These are phyloP conservation scores for Eilema caniola DNA, from an alignment of 2,888 invertebrate species.

Conservation along the genomic window DNA sequence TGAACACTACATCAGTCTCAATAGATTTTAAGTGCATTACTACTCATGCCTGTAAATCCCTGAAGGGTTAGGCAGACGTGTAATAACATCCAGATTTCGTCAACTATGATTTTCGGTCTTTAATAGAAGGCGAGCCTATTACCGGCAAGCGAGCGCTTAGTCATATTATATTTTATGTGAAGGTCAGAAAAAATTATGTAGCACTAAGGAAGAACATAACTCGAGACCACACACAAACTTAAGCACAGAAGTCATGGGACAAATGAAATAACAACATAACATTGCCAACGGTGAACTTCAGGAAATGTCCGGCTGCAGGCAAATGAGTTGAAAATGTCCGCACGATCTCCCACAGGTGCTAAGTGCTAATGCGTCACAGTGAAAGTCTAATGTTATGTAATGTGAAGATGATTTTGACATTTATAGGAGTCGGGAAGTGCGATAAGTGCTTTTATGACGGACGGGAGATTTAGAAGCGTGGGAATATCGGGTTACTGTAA, in stretches of 20 bases:
- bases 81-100: no score
- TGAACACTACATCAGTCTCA: no score
- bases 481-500: slow-evolving; percentile 3
- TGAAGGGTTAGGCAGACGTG: no score
- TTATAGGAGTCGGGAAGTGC: slow-evolving; percentile 49
- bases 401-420: slow-evolving; percentile 58
- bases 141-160: no score
- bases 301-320: slow-evolving; percentile 57
- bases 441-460: not conserved
- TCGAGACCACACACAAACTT: no score
- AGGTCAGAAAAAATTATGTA: no score
- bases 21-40: no score
- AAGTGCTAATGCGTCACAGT: slow-evolving; percentile 40
- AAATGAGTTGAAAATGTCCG: slow-evolving; percentile 50
- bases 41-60: no score
- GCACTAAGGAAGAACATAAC: no score
- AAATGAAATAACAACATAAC: slow-evolving; percentile 8
- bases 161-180: no score
- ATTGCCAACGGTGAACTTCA: slow-evolving; percentile 30
- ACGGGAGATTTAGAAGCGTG: slow-evolving; percentile 12
- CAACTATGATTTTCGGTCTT: no score
- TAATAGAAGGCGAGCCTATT: no score
- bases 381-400: slow-evolving; percentile 50
- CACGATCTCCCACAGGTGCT: slow-evolving; percentile 56
- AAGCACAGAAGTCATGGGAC: not conserved